A percentile compares a stretch with the other conserved stretches of the same genome.
Evolutionary conservation across 2,797 vertebrate genomes (phyloP).

Genomic region (Neomorphus geoffroyi): DNA sequence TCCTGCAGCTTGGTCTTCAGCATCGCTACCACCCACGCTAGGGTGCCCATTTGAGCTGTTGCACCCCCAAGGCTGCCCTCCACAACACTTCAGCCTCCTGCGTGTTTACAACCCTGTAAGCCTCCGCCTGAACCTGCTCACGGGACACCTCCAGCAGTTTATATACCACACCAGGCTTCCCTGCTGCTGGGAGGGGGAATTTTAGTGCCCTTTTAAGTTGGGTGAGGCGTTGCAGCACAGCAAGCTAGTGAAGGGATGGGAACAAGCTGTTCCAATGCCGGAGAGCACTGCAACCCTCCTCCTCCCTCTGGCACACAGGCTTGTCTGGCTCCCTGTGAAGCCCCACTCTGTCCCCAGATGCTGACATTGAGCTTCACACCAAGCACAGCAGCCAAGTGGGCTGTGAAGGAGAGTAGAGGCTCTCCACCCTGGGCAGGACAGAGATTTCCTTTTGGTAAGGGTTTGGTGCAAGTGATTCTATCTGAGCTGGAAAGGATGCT

Average conservation of each 20-base stretch:
- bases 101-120: fast-evolving
- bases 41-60: fast-evolving
- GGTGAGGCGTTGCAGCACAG: not conserved
- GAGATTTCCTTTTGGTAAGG: fast-evolving
- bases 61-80: not conserved
- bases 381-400: fast-evolving
- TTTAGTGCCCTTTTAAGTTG: not conserved
- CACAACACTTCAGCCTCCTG: fast-evolving
- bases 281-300: not conserved
- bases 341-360: not conserved
- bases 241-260: not conserved
- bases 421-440: no score
- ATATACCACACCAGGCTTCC: fast-evolving
- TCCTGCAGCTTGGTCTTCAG: not conserved
- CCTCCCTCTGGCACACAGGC: fast-evolving
- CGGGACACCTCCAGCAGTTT: not conserved
- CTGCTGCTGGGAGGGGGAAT: fast-evolving
- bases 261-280: not conserved
- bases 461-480: fast-evolving
- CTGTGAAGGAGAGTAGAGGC: fast-evolving
- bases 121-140: fast-evolving
- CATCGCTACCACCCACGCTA: not conserved
- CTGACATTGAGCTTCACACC: fast-evolving
- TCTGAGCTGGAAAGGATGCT: fast-evolving
- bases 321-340: not conserved